Percentiles rank a stretch among this genome's conserved stretches.
phyloP scores from a whole-genome alignment of 2,888 invertebrate genomes.

The Tenthredo amoena region DNA sequence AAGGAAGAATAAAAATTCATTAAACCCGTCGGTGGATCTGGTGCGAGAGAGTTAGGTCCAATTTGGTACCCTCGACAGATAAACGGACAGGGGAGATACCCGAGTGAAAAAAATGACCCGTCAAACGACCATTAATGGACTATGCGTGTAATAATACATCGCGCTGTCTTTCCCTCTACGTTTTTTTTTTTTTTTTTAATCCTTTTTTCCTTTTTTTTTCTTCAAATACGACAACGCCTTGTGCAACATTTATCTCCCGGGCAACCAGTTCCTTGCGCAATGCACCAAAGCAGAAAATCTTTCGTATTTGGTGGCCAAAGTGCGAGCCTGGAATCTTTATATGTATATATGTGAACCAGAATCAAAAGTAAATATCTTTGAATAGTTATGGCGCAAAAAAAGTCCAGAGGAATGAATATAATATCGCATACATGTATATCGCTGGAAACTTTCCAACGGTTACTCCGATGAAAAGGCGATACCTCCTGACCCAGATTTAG shows the following conservation, averaged over 20 bases:
- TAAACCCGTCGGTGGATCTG: conserved; percentile 4
- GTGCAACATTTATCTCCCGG: conserved; percentile 40
- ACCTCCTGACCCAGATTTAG: conserved; percentile 44
- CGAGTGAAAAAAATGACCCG: conserved; percentile 40
- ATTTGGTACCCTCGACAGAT: conserved; percentile 30
- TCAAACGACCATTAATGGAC: conserved; percentile 62
- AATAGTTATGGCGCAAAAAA: background rate
- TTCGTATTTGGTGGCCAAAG: background rate
- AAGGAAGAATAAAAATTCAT: conserved; percentile 26
- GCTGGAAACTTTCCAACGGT: conserved; percentile 32
- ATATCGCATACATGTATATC: background rate
- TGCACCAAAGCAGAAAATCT: conserved; percentile 4
- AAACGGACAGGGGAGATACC: background rate
- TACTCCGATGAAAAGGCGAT: conserved; percentile 42
- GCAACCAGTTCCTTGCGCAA: conserved; percentile 31
- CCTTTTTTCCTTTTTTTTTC: background rate
- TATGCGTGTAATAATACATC: conserved; percentile 62
- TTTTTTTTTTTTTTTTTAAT: background rate
- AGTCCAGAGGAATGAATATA: background rate
- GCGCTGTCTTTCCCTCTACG: conserved; percentile 49
- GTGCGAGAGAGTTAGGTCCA: conserved; percentile 22
- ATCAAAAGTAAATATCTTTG: conserved; percentile 1
- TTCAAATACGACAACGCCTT: background rate
- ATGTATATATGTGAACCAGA: background rate
- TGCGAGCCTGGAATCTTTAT: background rate